Evolutionary conservation across 2,113 vertebrate species (phyloP), one percentile per base, ranked within the genome.

Genomic region (Camarhynchus parvulus): DNA sequence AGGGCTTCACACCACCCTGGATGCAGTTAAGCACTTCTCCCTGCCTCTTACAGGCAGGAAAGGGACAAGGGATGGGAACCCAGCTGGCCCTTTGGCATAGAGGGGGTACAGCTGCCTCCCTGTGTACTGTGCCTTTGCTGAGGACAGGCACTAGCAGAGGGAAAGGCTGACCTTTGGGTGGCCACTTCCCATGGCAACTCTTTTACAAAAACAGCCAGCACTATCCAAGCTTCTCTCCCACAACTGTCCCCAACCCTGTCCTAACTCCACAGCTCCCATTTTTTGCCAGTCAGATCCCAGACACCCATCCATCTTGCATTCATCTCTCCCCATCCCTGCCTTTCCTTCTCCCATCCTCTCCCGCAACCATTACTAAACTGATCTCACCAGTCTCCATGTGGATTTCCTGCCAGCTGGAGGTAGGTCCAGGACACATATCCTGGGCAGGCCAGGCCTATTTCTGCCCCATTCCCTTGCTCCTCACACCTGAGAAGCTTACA

Each of bases 401-500:
- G 21, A 58, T 80, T 74, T 90, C 19, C 44, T 68, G 35, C 56
- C 11, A 30, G 56, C 31, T 46, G 44, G 20, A 68, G 46, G 33
- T 39, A 75, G 62, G 47, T 63, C 6, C 3, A 47, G 49, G 49
- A 50, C 49, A 23, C 22, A 3, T 11, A 23, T 73, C 42, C 28
- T 17, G 11, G 27, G 18, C 33, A 58, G 33, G 31, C 31, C 67
- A 46, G 22, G 37, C 25, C 42, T 58, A 11, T 50, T 73, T 56
- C 74, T 77, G 27, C 25, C 13, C 24, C 8, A 15, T 23, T 22
- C 50, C 52, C 62, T 76, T 53, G 31, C 30, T 64, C 21, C 19
- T 30, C 1, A 3, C 35, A 31, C 15, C 0, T 0, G 12, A n/a
- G 33, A 59, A 12, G 31, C 11, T 35, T 10, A 35, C 3, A 3